Conservation (phyloP, 2,888 invertebrate species). For the Lucinisca nassula region DNA sequence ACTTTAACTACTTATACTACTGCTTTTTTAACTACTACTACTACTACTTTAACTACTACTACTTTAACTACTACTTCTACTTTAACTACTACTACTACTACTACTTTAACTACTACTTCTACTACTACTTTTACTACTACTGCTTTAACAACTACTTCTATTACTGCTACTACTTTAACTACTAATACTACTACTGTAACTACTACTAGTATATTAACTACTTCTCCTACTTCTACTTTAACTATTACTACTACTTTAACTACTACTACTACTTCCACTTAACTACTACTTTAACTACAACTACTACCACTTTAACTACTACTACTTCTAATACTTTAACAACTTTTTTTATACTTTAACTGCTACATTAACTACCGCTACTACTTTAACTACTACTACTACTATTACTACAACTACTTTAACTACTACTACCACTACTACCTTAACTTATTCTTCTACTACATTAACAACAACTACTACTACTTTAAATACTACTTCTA, state of each 20-base stretch:
- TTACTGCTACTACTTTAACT: constrained; percentile 5
- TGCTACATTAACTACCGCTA: too few species aligned
- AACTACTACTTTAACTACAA: constrained; percentile 4
- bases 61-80: constrained; percentile 9
- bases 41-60: not conserved
- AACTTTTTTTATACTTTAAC: too few species aligned
- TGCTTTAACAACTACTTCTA: not conserved
- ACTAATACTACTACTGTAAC: too few species aligned
- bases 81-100: constrained; percentile 8
- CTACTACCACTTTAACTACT: constrained; percentile 16
- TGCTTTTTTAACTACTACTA: not conserved
- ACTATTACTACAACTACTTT: too few species aligned
- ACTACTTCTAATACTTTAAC: too few species aligned
- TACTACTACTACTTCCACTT: not conserved
- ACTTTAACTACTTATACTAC: too few species aligned
- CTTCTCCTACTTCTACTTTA: not conserved
- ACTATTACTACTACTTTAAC: constrained; percentile 4
- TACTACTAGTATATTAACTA: not conserved
- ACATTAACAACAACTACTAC: too few species aligned
- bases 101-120: constrained; percentile 2
- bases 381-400: too few species aligned
- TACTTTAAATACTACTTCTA: too few species aligned
- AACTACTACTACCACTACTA: too few species aligned
- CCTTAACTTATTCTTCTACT: too few species aligned
- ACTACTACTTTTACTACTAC: constrained; percentile 14